phyloP scores from a whole-genome alignment of 2,113 vertebrate genomes.

The Dendrocopos noguchii region DNA sequence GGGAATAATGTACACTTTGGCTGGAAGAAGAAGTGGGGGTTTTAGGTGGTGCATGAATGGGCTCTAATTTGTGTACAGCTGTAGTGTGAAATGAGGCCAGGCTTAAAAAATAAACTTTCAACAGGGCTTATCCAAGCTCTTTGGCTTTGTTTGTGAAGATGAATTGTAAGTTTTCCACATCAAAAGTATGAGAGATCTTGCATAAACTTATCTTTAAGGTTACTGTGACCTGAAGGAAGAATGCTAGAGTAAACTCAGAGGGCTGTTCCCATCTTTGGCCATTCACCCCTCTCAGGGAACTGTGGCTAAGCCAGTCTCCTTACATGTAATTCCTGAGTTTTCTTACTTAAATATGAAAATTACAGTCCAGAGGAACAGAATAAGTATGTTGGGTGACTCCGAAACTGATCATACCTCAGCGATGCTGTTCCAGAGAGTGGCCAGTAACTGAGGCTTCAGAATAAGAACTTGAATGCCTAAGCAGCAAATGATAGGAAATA shows the following conservation, averaged over 20 bases:
- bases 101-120: background rate
- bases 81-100: background rate
- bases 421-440: background rate
- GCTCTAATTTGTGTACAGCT: background rate
- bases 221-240: background rate
- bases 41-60: background rate
- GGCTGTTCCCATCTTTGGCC: background rate
- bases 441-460: background rate
- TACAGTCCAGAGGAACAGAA: background rate
- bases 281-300: background rate
- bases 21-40: background rate
- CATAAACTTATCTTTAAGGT: background rate
- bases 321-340: background rate
- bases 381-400: background rate
- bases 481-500: background rate
- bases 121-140: background rate
- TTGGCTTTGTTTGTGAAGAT: background rate
- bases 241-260: background rate
- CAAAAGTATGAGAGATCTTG: background rate
- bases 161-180: background rate
- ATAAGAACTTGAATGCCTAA: background rate
- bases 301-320: background rate
- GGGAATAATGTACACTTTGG: background rate
- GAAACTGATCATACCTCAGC: background rate
- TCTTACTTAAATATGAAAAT: background rate